Evolutionary conservation across 1,140 invertebrate genomes (phyloP).

Genomic region (Hetaerina americana): DNA sequence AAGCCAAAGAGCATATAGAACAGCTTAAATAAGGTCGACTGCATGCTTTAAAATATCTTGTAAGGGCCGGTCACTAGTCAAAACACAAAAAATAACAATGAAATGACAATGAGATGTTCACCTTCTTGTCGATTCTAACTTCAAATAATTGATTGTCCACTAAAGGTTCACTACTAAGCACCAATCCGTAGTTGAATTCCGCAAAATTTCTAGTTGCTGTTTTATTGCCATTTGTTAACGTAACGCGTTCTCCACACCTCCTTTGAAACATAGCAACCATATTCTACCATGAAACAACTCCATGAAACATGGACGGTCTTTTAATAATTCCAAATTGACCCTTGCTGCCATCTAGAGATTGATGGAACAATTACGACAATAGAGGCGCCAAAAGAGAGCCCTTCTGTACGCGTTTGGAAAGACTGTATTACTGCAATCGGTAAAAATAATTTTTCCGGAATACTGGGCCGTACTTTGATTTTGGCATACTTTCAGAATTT

Average conservation of each 20-base stretch:
- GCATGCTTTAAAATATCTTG: too few relatives aligned
- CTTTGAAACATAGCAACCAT: constrained; percentile 49
- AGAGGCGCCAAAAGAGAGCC: too few relatives aligned
- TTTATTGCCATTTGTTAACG: constrained; percentile 62
- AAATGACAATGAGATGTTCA: constrained; percentile 24
- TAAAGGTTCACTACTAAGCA: constrained; percentile 71
- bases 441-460: too few relatives aligned
- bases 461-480: too few relatives aligned
- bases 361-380: too few relatives aligned
- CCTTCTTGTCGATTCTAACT: constrained; percentile 78
- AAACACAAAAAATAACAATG: neutral
- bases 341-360: neutral
- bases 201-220: constrained; percentile 65
- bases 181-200: constrained; percentile 71
- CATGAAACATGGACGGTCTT: neutral
- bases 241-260: constrained; percentile 64
- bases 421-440: too few relatives aligned
- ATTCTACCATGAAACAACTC: neutral
- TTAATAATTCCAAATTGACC: neutral
- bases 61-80: too few relatives aligned
- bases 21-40: too few relatives aligned
- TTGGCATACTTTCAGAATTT: too few relatives aligned
- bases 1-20: too few relatives aligned
- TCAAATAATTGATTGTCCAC: constrained; percentile 76
- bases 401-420: too few relatives aligned